These are phyloP conservation scores for Bufo gargarizans DNA, from an alignment of 2,113 vertebrate species.

Conservation along the genomic window DNA sequence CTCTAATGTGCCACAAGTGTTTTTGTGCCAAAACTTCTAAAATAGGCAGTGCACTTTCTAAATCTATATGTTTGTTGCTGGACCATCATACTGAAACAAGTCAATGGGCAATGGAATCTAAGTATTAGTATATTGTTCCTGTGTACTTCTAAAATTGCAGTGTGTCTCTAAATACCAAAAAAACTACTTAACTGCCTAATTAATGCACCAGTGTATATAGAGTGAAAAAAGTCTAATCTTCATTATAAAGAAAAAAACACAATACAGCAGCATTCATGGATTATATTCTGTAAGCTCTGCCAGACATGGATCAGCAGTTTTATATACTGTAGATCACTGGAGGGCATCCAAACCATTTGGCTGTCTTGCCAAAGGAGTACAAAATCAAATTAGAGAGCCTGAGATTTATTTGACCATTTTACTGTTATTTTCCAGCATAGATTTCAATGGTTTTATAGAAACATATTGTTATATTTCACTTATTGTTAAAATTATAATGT, in stretches of 20 bases:
- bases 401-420: slow-evolving; percentile 22
- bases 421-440: no score
- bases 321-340: slow-evolving; percentile 65
- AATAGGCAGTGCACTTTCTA: no score
- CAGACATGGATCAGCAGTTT: slow-evolving; percentile 63
- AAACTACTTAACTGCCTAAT: neutral
- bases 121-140: no score
- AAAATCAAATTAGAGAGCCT: slow-evolving; percentile 57
- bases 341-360: slow-evolving; percentile 67
- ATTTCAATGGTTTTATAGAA: no score
- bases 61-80: neutral
- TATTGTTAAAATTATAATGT: no score
- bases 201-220: neutral
- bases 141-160: no score
- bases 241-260: neutral
- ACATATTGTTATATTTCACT: no score
- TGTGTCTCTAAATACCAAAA: neutral
- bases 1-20: no score
- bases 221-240: neutral
- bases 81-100: no score
- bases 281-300: slow-evolving; percentile 59
- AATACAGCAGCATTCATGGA: slow-evolving; percentile 58
- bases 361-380: slow-evolving; percentile 61
- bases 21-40: no score
- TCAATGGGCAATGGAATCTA: no score